Percentiles rank a stretch among this genome's conserved stretches.
These are phyloP conservation scores for Sesamia inferens DNA, from an alignment of 2,888 invertebrate species.

Conservation along the genomic window DNA sequence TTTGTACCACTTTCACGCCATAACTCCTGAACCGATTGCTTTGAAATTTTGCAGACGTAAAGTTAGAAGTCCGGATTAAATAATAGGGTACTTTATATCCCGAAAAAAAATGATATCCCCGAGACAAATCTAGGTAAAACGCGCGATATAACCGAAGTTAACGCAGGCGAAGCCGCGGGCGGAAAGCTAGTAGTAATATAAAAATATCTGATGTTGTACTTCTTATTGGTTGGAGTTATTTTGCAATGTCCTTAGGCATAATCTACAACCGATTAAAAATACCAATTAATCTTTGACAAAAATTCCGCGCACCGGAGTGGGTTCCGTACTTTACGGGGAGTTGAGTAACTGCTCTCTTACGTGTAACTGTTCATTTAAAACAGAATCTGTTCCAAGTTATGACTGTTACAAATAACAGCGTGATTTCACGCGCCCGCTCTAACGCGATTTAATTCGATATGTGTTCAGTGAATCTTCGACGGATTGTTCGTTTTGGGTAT, in stretches of 20 bases:
- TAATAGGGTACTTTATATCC: no score
- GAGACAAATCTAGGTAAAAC: no score
- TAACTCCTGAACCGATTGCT: no score
- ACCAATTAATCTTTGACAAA: slow-evolving; percentile 77
- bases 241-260: slow-evolving; percentile 7
- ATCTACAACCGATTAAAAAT: not conserved
- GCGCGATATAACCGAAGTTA: no score
- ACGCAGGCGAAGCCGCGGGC: no score
- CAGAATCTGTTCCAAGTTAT: slow-evolving; percentile 78
- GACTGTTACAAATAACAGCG: slow-evolving; percentile 79
- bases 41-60: no score
- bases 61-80: no score
- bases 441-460: slow-evolving; percentile 74
- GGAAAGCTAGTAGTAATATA: no score
- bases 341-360: slow-evolving; percentile 81
- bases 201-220: not conserved
- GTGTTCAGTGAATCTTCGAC: slow-evolving; percentile 74
- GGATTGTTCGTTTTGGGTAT: slow-evolving; percentile 62
- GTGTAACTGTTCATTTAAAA: slow-evolving; percentile 83
- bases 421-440: slow-evolving; percentile 75
- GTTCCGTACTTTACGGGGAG: slow-evolving; percentile 78
- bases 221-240: not conserved
- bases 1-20: no score
- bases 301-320: slow-evolving; percentile 79
- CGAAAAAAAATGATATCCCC: no score